phyloP scores from a whole-genome alignment of 2,888 invertebrate species.

The Tetranychus piercei region DNA sequence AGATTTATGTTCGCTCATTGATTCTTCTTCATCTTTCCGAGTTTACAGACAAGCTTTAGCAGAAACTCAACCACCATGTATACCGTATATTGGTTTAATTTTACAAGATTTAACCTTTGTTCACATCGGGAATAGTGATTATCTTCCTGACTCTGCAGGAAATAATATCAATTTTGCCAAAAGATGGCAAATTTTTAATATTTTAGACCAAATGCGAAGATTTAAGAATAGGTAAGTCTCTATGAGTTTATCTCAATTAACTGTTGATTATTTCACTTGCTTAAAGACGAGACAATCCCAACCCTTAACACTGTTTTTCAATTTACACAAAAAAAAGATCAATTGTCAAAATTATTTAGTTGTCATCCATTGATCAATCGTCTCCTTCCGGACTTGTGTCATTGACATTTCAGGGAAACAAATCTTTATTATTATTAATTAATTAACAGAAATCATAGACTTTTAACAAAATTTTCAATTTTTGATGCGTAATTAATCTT shows the following conservation, averaged over 20 bases:
- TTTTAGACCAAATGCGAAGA: conserved; percentile 91
- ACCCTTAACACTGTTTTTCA: too few species aligned
- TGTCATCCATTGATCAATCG: too few species aligned
- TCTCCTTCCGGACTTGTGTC: too few species aligned
- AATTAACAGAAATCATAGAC: too few species aligned
- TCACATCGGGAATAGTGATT: conserved; percentile 86
- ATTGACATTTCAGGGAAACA: too few species aligned
- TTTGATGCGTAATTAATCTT: too few species aligned
- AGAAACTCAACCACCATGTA: conserved; percentile 89
- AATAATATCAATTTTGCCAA: conserved; percentile 75
- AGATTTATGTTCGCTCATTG: conserved; percentile 86
- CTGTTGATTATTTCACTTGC: background rate
- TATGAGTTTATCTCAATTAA: conserved; percentile 15
- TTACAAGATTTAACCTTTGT: conserved; percentile 97
- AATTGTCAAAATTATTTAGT: background rate
- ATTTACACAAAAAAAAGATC: background rate
- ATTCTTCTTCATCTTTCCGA: conserved; percentile 90
- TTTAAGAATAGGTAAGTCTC: conserved; percentile 84
- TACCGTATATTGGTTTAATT: conserved; percentile 94
- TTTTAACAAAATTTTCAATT: too few species aligned
- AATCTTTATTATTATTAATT: too few species aligned
- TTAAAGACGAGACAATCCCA: too few species aligned
- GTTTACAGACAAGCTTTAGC: conserved; percentile 85
- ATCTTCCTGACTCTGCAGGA: conserved; percentile 51
- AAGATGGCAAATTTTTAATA: conserved; percentile 94